Base-by-base conservation (phyloP, 2,888 invertebrate species). In the Morinoia aosen region DNA sequence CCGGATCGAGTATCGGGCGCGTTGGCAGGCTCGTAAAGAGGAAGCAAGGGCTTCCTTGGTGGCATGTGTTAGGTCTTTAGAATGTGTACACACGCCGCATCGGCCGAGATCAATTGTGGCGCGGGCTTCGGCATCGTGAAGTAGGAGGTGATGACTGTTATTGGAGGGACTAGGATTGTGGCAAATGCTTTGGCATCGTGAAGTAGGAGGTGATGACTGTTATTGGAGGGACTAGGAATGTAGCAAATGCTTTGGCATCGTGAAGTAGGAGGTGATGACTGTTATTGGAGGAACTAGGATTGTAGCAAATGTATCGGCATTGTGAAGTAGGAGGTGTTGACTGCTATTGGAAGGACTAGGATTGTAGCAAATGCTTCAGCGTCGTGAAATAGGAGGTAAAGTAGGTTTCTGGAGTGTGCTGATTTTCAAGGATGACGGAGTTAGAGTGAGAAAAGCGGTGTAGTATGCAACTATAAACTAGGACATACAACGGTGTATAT, bases 1-100 rank as follows among this genome's bases (percentile, higher is more conserved):
- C 76, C 76, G 25, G 76, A 76, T 76, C 76, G 76, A 76, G 76
- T 76, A 76, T 76, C 76, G 76, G 76, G 76, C 76, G 76, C 76
- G 61, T 7, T 19, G 48, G 76, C 33, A 33, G 76, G 76, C 76
- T 76, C 76, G 76, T 76, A 76, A 76, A 76, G 76, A 48, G 48
- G 48, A 19, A 76, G 76, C 33, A 33, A 76, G 76, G 10, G 76
- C 76, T 76, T 33, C 33, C 76, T 33, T 33, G 76, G 76, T 25
- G 76, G 25, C 76, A 76, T 33, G 76, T 10, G 33, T 76, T 33
- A 76, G 33, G 76, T 33, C 33, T 10, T 33, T 76, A 33, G 19
- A 33, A 76, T 76, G 76, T 33, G 76, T 33, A 16, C 33, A 10
- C 76, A 19, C 33, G 25, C 19, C 48, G 48, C 48, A 48, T 48